phyloP scores from a whole-genome alignment of 2,113 vertebrate species.

The Tretioscincus oriximinensis region DNA sequence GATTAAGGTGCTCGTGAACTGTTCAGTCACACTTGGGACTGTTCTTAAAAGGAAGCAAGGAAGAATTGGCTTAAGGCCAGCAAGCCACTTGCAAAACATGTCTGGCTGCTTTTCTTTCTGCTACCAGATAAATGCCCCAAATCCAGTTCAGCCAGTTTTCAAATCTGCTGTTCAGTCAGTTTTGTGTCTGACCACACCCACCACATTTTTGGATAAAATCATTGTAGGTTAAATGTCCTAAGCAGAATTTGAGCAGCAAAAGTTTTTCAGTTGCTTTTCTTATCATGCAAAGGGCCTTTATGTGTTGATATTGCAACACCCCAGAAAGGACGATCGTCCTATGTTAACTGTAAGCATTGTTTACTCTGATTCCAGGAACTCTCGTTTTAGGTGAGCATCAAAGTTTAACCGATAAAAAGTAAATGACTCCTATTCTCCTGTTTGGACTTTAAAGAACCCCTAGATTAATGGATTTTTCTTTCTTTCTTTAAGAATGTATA shows the following conservation, averaged over 20 bases:
- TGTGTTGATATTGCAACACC: background rate
- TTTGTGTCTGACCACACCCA: background rate
- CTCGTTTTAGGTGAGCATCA: too few species aligned
- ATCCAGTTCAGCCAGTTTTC: constrained; percentile 66
- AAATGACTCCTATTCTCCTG: too few species aligned
- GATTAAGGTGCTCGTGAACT: background rate
- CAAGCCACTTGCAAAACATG: constrained; percentile 49
- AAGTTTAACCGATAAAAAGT: too few species aligned
- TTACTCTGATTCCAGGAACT: too few species aligned
- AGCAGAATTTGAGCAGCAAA: background rate
- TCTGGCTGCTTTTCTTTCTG: constrained; percentile 43
- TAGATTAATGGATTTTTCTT: too few species aligned
- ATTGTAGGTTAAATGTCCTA: constrained; percentile 14
- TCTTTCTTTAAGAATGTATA: too few species aligned
- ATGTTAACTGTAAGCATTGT: too few species aligned
- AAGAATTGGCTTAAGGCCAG: constrained; percentile 53
- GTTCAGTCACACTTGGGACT: constrained; percentile 45
- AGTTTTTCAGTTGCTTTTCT: background rate
- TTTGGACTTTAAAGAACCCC: too few species aligned
- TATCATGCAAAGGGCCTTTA: background rate
- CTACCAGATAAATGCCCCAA: constrained; percentile 45
- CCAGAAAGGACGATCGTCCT: too few species aligned
- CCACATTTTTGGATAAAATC: constrained; percentile 24
- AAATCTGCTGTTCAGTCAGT: constrained; percentile 38
- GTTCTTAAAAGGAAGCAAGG: constrained; percentile 33